These are phyloP conservation scores for Manis pentadactyla DNA, from an alignment of 2,797 vertebrate species.

Conservation along the genomic window DNA sequence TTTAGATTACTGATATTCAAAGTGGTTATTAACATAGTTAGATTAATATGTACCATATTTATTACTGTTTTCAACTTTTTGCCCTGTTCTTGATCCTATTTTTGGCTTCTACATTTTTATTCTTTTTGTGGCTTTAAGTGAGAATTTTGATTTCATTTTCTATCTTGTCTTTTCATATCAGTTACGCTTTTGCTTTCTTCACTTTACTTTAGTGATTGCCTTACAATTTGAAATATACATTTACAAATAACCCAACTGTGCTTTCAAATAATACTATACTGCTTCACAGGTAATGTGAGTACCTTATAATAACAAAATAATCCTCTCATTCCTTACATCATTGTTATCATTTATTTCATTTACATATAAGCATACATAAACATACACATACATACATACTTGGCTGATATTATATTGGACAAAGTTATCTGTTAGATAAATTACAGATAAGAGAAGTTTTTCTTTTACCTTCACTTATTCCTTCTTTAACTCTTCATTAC, in stretches of 20 bases:
- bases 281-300: background rate
- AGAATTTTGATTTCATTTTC: background rate
- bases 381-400: background rate
- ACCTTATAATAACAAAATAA: background rate
- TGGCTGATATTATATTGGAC: background rate
- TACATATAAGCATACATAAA: background rate
- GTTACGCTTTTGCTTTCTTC: background rate
- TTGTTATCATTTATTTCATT: background rate
- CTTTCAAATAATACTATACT: background rate
- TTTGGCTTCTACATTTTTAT: background rate
- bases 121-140: background rate
- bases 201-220: background rate
- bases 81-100: background rate
- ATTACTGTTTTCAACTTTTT: background rate
- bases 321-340: background rate
- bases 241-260: background rate
- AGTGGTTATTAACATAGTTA: background rate
- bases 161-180: background rate
- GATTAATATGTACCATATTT: background rate
- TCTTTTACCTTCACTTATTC: background rate
- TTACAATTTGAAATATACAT: background rate
- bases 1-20: background rate
- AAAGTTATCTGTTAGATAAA: background rate
- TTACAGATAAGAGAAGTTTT: background rate
- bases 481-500: background rate